These are phyloP conservation scores for Mercenaria mercenaria DNA, from an alignment of 1,140 invertebrate species.

Conservation along the genomic window DNA sequence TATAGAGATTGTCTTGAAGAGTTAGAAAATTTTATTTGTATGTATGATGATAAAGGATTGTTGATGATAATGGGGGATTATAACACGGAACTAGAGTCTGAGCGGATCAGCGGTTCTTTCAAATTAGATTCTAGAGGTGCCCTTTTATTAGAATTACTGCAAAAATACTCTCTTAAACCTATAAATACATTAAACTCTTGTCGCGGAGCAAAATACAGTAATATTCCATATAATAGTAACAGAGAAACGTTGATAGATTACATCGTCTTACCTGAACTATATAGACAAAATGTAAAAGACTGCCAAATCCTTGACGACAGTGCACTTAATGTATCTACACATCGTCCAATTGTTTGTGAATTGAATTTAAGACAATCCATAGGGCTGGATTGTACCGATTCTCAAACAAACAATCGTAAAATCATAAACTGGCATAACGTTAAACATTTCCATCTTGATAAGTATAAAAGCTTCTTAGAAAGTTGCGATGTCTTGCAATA, in stretches of 20 bases:
- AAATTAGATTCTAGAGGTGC: neutral
- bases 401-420: neutral
- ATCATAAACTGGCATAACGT: constrained; percentile 16
- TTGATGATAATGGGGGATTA: neutral
- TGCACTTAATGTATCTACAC: neutral
- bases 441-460: neutral
- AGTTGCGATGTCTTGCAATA: neutral
- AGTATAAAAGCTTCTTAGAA: neutral
- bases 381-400: neutral
- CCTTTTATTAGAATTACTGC: neutral
- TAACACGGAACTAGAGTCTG: neutral
- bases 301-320: neutral
- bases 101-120: neutral
- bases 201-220: neutral
- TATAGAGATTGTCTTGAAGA: neutral
- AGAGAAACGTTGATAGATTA: neutral
- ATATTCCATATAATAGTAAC: neutral
- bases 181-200: neutral
- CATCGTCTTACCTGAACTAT: neutral
- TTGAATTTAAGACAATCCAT: neutral
- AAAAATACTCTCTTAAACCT: too few relatives aligned
- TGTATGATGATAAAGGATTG: neutral
- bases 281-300: neutral
- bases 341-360: neutral
- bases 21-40: neutral